Percentiles rank a stretch among this genome's conserved stretches.
phyloP scores from a whole-genome alignment of 2,113 vertebrate species.

The Electrona antarctica region DNA sequence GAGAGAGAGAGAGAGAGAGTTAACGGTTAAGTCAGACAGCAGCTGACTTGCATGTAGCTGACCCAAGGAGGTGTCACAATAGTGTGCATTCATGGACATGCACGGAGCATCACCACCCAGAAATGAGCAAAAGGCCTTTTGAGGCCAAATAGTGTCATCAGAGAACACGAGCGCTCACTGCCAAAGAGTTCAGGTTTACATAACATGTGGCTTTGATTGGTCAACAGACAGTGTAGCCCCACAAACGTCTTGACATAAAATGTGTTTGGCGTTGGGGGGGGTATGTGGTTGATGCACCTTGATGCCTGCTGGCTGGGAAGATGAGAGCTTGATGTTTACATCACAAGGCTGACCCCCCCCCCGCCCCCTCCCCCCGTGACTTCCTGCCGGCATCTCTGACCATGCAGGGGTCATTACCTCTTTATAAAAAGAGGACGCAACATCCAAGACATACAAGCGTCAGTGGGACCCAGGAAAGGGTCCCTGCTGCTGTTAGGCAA shows the following conservation, averaged over 20 bases:
- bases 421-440: too few relatives aligned
- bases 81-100: slow-evolving; percentile 65
- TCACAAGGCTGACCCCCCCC: slow-evolving; percentile 9
- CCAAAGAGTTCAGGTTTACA: slow-evolving; percentile 62
- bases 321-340: too few relatives aligned
- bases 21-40: slow-evolving; percentile 58
- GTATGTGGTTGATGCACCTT: too few relatives aligned
- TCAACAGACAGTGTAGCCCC: slow-evolving; percentile 32
- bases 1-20: slow-evolving; percentile 10
- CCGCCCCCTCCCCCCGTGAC: slow-evolving; percentile 25
- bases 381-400: not conserved
- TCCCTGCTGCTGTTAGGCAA: too few relatives aligned
- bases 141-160: slow-evolving; percentile 73
- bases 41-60: slow-evolving; percentile 66
- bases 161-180: slow-evolving; percentile 58
- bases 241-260: not conserved
- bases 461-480: too few relatives aligned
- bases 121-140: slow-evolving; percentile 44
- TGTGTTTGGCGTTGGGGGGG: not conserved
- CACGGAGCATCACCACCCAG: slow-evolving; percentile 50
- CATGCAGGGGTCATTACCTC: too few relatives aligned
- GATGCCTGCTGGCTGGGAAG: too few relatives aligned
- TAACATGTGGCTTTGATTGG: slow-evolving; percentile 66
- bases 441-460: too few relatives aligned
- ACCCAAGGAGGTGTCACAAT: slow-evolving; percentile 67